Evolutionary conservation across 1,140 invertebrate species (phyloP), one percentile per base, ranked within the genome.

Genomic region (Drosophila eugracilis): DNA sequence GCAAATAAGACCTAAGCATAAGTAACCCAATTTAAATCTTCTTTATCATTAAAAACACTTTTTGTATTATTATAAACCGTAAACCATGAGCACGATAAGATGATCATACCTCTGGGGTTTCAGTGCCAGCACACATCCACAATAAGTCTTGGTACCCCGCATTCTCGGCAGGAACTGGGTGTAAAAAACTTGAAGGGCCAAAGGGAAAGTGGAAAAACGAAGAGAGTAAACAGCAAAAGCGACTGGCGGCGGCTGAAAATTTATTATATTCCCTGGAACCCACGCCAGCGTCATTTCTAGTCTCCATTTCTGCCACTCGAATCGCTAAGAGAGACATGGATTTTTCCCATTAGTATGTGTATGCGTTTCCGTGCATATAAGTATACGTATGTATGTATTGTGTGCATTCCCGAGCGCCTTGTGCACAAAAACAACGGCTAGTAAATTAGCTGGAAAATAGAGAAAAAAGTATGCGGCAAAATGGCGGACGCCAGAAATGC

Each of bases 371-470:
- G 34, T 54, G 28, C 54, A 21, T 49, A 37, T 59, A 15, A 44
- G 24, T 50, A 21, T 24, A n/a, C n/a, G 4, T 52, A 14, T 14
- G n/a, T 36, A 14, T 14, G n/a, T 2, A n/a, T 14, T 37, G 9
- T 49, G 41, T 60, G 63, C 53, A 58, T 15, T 66, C 30, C 36
- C 15, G 26, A 47, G 39, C 62, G 60, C 55, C 41, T 15, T 54
- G 60, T 47, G 66, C 78, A 78, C 73, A 86, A 86, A 77, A 85
- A 85, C 83, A 85, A 86, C 73, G 58, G 83, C 78, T 88, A 88
- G 83, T 86, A 86, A 86, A 86, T 86, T 86, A 86, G 83, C 81
- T 81, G 74, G 63, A 78, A 81, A 86, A 88, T 86, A 75, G 78
- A 75, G 63, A 78, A 80, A 81, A 85, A 86, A 85, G 77, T 70